Base-by-base conservation (phyloP, 2,888 invertebrate genomes). In the Callyntrura sp. region DNA sequence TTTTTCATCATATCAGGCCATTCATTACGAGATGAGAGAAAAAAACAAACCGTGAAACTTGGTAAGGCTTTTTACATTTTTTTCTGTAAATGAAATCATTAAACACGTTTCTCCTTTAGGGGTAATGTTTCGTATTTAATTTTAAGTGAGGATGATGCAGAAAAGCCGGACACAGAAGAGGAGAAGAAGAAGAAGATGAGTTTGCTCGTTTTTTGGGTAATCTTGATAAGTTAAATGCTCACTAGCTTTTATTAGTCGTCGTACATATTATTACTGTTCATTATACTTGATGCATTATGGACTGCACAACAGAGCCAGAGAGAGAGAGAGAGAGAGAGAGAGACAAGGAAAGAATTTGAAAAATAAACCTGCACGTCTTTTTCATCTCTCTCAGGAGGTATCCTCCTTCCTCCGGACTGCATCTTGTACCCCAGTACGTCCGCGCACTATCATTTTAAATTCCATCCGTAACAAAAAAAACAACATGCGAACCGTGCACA, bases 31-130 rank as follows among this genome's bases (percentile, higher is more conserved):
- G 43, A 70, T 4, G 70, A 45, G 43, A 65, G 14, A 65, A 23
- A 35, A 68, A 68, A 68, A 68, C n/a, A 35, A n/a, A 35, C 68
- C 68, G 28, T 9, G 35, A 70, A 43, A 70, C 70, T 60, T 20
- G 35, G 35, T 35, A 35, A 35, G 35, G 35, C 35, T 35, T 35
- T 35, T 35, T 35, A 35, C 2, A 2, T 68, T 62, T 68, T 62
- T 68, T 68, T 70, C 35, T 35, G 35, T 43, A 70, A 70, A 70
- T 70, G 70, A 70, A 70, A 70, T 70, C 70, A 45, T 45, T 70
- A 70, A 45, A 70, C 70, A 70, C 70, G 70, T 70, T 70, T 70
- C 17, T 70, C 45, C 70, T 70, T 23, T 70, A 48, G 70, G 70
- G 70, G 2, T 28, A 6, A 23, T 62, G 9, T 12, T 1, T n/a